These are phyloP conservation scores for Chrysemys picta DNA, from an alignment of 2,113 vertebrate species.

Conservation along the genomic window DNA sequence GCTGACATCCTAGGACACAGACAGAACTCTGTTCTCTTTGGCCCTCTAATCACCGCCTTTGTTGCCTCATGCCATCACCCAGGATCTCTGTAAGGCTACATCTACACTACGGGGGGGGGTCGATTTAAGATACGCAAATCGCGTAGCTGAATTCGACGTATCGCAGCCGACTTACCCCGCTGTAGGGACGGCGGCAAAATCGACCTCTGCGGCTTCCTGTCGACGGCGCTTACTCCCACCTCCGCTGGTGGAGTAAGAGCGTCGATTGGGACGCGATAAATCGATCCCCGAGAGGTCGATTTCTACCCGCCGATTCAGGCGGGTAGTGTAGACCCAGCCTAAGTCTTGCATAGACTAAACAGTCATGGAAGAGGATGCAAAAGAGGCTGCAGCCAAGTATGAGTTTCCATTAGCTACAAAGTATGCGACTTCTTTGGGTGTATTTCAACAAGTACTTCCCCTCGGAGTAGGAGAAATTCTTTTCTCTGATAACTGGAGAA, in stretches of 20 bases:
- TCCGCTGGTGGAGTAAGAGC: no score
- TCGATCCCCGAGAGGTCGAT: no score
- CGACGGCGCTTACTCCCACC: no score
- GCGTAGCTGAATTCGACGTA: no score
- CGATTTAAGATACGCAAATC: no score
- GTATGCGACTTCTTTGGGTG: constrained; percentile 55
- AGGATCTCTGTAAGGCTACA: neutral
- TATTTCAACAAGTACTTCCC: constrained; percentile 50
- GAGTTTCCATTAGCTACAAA: constrained; percentile 47
- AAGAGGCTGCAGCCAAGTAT: constrained; percentile 57
- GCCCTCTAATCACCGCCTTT: constrained; percentile 58
- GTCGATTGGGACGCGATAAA: no score
- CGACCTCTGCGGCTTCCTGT: no score
- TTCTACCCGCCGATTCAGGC: no score
- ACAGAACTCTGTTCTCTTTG: constrained; percentile 49
- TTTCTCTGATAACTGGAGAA: constrained; percentile 21
- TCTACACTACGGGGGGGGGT: no score
- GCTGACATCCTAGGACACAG: constrained; percentile 35
- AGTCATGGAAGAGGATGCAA: constrained; percentile 58
- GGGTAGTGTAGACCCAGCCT: no score
- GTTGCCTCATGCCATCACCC: constrained; percentile 43
- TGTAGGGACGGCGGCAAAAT: no score
- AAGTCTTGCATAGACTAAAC: constrained; percentile 21
- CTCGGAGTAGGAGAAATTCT: constrained; percentile 41
- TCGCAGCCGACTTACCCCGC: no score